phyloP scores from a whole-genome alignment of 2,113 vertebrate species.

The Elaphurus davidianus region DNA sequence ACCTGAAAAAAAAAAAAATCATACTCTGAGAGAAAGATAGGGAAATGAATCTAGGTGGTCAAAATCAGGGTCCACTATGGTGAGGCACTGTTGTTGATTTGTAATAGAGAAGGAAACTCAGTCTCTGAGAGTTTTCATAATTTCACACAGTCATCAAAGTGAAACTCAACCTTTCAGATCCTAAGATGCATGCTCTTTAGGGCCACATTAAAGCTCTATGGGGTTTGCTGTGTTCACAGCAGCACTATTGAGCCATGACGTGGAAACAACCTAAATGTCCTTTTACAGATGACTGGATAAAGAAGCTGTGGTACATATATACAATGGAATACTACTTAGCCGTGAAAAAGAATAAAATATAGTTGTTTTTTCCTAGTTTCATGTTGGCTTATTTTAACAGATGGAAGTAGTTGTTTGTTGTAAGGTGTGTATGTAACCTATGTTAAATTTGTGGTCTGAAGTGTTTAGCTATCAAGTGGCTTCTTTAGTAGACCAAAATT shows the following conservation, averaged over 20 bases:
- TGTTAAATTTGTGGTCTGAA: too few species aligned
- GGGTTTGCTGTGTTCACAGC: neutral
- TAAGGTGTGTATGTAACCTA: too few species aligned
- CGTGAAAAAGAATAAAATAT: neutral
- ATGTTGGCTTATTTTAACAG: too few species aligned
- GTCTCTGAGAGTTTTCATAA: neutral
- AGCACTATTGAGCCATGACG: neutral
- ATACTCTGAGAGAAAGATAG: neutral
- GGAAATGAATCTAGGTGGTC: neutral
- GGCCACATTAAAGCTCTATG: neutral
- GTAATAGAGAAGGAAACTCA: neutral
- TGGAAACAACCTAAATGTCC: neutral
- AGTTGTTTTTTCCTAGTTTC: too few species aligned
- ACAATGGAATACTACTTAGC: neutral
- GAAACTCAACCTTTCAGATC: neutral
- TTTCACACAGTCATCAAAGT: neutral
- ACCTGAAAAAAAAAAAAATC: neutral
- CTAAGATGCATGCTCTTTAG: neutral
- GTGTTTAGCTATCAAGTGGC: too few species aligned
- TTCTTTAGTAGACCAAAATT: too few species aligned
- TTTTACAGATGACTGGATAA: neutral
- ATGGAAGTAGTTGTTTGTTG: too few species aligned
- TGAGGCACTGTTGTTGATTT: neutral
- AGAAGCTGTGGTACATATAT: neutral
- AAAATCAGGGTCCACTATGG: neutral